Percentiles rank a stretch among this genome's conserved stretches.
phyloP scores from a whole-genome alignment of 1,140 invertebrate species.

The Hermatobates lingyangjiaoensis region DNA sequence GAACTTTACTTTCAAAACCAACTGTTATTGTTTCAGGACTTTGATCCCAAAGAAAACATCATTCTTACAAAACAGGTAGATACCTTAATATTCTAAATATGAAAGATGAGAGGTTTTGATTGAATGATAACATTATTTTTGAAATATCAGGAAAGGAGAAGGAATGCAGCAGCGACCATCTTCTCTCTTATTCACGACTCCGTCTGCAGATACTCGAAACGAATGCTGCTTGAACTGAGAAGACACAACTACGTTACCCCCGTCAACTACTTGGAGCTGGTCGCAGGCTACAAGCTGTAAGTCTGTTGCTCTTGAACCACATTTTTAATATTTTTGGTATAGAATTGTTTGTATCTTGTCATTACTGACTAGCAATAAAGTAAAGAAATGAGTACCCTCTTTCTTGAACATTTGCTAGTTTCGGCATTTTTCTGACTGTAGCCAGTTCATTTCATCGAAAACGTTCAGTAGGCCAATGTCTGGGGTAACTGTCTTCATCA shows the following conservation, averaged over 20 bases:
- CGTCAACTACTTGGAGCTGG: constrained; percentile 64
- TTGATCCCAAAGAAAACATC: constrained; percentile 6
- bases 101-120: not conserved
- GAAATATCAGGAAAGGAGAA: constrained; percentile 11
- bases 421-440: too few species aligned
- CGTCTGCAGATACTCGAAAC: constrained; percentile 42
- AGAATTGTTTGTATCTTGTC: too few species aligned
- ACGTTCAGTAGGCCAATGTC: too few species aligned
- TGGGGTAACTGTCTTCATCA: too few species aligned
- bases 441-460: too few species aligned
- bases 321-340: too few species aligned
- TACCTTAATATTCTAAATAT: not conserved
- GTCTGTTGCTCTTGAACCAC: constrained; percentile 10
- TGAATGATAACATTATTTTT: not conserved
- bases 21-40: constrained; percentile 8
- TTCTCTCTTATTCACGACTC: constrained; percentile 62
- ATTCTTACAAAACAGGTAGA: constrained; percentile 6
- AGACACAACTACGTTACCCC: constrained; percentile 72
- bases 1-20: too few species aligned
- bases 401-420: too few species aligned
- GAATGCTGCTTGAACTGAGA: constrained; percentile 54
- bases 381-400: too few species aligned
- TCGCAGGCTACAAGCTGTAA: constrained; percentile 60
- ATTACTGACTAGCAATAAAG: too few species aligned
- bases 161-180: constrained; percentile 22